phyloP scores from a whole-genome alignment of 2,888 invertebrate genomes.

The Vanessa cardui region DNA sequence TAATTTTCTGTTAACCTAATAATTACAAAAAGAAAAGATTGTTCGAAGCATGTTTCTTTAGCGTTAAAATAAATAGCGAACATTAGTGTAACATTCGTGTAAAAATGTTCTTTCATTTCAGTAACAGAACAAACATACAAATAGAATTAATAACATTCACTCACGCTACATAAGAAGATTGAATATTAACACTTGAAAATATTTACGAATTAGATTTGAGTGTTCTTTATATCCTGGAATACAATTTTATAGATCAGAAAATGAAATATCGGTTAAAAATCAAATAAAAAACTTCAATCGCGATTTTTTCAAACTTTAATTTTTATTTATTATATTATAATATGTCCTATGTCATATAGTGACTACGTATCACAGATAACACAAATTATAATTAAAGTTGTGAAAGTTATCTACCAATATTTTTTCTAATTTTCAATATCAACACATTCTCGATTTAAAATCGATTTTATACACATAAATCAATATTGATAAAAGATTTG shows the following conservation, averaged over 20 bases:
- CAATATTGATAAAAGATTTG: too few species aligned
- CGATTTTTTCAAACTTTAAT: too few species aligned
- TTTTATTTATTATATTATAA: too few species aligned
- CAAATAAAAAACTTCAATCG: too few species aligned
- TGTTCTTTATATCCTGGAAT: not conserved
- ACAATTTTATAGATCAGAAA: too few species aligned
- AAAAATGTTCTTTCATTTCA: slow-evolving; percentile 35
- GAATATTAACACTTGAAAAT: slow-evolving; percentile 12
- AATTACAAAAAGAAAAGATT: slow-evolving; percentile 22
- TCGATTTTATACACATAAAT: too few species aligned
- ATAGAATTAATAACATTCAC: slow-evolving; percentile 29
- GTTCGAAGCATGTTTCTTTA: slow-evolving; percentile 28
- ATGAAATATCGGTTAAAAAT: too few species aligned
- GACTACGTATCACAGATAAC: too few species aligned
- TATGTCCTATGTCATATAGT: too few species aligned
- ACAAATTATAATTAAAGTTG: too few species aligned
- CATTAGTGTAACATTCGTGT: slow-evolving; percentile 35
- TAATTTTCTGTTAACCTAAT: slow-evolving; percentile 7
- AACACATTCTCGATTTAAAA: not conserved
- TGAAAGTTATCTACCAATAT: too few species aligned
- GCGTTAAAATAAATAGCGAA: slow-evolving; percentile 34
- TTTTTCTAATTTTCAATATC: too few species aligned
- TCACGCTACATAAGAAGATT: slow-evolving; percentile 30
- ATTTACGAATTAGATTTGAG: slow-evolving; percentile 6
- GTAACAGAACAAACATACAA: slow-evolving; percentile 22